These are phyloP conservation scores for Pterois miles DNA, from an alignment of 2,797 vertebrate species.

Conservation along the genomic window DNA sequence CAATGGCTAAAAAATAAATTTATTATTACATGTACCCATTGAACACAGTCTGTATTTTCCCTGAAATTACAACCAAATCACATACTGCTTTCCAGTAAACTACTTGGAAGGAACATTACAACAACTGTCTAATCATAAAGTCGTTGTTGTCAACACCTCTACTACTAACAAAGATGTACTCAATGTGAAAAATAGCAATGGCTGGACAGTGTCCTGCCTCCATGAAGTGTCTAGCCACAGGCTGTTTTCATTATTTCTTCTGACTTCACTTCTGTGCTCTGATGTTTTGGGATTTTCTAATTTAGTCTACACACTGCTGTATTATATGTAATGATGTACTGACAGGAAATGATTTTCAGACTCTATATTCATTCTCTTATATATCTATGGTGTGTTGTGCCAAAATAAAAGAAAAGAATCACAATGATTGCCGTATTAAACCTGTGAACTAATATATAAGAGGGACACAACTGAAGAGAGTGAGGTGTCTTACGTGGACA, in stretches of 20 bases:
- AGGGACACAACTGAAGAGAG: neutral
- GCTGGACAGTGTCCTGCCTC: rapidly evolving
- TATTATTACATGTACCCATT: neutral
- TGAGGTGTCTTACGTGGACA: slow-evolving; percentile 89
- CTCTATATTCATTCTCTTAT: neutral
- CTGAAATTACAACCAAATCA: neutral
- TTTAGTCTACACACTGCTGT: neutral
- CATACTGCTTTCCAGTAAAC: neutral
- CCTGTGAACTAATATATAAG: rapidly evolving
- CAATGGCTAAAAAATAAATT: neutral
- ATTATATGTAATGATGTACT: neutral
- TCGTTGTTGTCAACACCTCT: no score
- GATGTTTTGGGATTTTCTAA: neutral
- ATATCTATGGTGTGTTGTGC: neutral
- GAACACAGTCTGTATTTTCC: neutral
- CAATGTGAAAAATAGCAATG: neutral
- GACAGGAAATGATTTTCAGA: neutral
- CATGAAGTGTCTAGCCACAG: neutral
- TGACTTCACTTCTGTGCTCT: neutral
- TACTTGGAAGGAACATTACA: neutral
- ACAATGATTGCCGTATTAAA: neutral
- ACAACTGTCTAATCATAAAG: neutral
- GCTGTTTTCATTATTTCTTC: neutral
- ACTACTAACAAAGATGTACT: neutral
- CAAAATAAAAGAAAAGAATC: neutral